Evolutionary conservation across 2,888 invertebrate species (phyloP).

Genomic region (Drosophila emarginata): DNA sequence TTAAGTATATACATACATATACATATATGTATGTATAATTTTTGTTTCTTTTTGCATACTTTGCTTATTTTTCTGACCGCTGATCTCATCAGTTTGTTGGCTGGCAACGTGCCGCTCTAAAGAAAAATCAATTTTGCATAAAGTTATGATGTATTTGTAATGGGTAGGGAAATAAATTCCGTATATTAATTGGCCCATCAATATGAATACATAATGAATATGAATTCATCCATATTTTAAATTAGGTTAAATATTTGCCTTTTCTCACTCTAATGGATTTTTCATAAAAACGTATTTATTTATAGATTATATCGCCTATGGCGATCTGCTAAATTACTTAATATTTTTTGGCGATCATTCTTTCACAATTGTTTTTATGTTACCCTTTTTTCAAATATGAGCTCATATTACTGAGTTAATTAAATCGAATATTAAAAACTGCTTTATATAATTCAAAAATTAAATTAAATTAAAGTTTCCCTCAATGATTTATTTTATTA

Average conservation of each 20-base stretch:
- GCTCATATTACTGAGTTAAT: too few species aligned
- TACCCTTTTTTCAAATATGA: too few species aligned
- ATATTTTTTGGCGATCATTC: background rate
- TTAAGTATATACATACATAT: too few species aligned
- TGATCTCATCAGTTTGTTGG: constrained; percentile 44
- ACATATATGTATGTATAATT: too few species aligned
- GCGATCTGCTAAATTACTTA: background rate
- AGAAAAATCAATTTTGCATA: constrained; percentile 12
- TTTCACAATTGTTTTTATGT: background rate
- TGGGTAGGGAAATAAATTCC: constrained; percentile 35
- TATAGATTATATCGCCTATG: background rate
- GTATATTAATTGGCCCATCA: constrained; percentile 43
- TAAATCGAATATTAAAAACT: too few species aligned
- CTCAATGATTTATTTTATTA: too few species aligned
- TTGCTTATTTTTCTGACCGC: constrained; percentile 31
- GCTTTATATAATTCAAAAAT: too few species aligned
- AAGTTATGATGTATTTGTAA: constrained; percentile 19
- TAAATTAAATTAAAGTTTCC: too few species aligned
- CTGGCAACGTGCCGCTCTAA: constrained; percentile 22
- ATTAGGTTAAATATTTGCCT: constrained; percentile 41
- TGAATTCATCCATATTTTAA: constrained; percentile 22
- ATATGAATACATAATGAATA: constrained; percentile 39
- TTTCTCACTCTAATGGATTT: constrained; percentile 36
- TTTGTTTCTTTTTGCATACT: constrained; percentile 22
- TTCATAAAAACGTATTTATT: constrained; percentile 19